Base-by-base conservation (phyloP, 2,113 vertebrate genomes). In the Ranitomeya imitator region DNA sequence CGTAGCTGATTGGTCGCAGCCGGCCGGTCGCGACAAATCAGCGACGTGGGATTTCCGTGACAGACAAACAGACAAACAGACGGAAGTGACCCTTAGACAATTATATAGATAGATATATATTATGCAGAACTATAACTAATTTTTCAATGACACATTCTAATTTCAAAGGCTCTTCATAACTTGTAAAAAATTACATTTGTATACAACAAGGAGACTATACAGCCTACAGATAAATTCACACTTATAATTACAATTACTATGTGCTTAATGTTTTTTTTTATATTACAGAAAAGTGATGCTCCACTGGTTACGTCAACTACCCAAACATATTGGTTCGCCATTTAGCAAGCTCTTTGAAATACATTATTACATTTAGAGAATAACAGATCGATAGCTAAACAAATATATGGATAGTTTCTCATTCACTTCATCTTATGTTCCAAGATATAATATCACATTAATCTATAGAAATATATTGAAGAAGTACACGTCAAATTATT, bases 361-460 rank as follows among this genome's bases (percentile, higher is more conserved):
- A 74, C 37, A 73, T 37, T 73, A 74, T 74, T 45, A 74, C 19
- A 51, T 19, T 37, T 45, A 51, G 12, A 73, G 69, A 16, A 37
- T 26, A 73, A 74, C 71, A 74, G 71, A 74, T 74, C 31, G 45
- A 74, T 74, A 45, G 31, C 15, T 74, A 6, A 16, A 74, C 37
- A 74, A 74, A 74, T 37, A 45, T 74, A 74, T 74, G 37, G 71
- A 74, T 74, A 74, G 71, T 45, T 51, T 7, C 31, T 45, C 6
- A 74, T 79, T 79, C 77, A 26, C 45, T 74, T 74, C 45, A 54
- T 60, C 11, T 60, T 80, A 80, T 80, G 23, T 26, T 31, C 14
- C 23, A 57, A 55, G 14, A 79, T 54, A 57, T 19, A 57, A 57
- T 54, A 55, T 79, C 77, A 55, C 21, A 79, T 79, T 79, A 85